phyloP scores from a whole-genome alignment of 2,888 invertebrate species.

The Malacosoma neustria region DNA sequence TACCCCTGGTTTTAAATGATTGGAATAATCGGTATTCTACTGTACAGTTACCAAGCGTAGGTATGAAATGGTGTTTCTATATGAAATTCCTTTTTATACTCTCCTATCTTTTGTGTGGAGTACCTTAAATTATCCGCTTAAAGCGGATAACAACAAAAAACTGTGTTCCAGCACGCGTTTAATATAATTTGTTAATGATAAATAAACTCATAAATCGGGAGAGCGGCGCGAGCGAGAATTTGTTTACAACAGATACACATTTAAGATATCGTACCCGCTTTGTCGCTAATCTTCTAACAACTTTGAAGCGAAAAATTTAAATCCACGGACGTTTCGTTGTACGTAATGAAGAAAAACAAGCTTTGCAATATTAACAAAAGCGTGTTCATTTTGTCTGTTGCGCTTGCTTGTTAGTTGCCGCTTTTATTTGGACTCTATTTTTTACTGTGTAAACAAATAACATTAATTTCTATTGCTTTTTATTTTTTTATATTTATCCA shows the following conservation, averaged over 20 bases:
- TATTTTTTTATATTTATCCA: no score
- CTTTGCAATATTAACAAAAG: no score
- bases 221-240: slow-evolving; percentile 59
- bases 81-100: no score
- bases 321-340: slow-evolving; percentile 40
- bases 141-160: slow-evolving; percentile 51
- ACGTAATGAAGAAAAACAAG: slow-evolving; percentile 57
- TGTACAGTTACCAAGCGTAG: no score
- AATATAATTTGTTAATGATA: slow-evolving; percentile 76
- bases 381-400: slow-evolving; percentile 19
- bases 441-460: not conserved
- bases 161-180: slow-evolving; percentile 51
- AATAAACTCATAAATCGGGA: slow-evolving; percentile 73
- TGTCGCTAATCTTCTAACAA: slow-evolving; percentile 73
- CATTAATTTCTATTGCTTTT: no score
- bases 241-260: slow-evolving; percentile 73
- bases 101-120: not conserved
- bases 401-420: slow-evolving; percentile 14
- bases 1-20: no score
- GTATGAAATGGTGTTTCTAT: no score
- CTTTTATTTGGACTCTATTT: no score
- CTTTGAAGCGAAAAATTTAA: slow-evolving; percentile 69
- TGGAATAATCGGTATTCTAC: no score
- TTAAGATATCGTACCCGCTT: slow-evolving; percentile 70
- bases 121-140: slow-evolving; percentile 33